Evolutionary conservation across 2,888 invertebrate species (phyloP).

Genomic region (Esperia sulphurella): DNA sequence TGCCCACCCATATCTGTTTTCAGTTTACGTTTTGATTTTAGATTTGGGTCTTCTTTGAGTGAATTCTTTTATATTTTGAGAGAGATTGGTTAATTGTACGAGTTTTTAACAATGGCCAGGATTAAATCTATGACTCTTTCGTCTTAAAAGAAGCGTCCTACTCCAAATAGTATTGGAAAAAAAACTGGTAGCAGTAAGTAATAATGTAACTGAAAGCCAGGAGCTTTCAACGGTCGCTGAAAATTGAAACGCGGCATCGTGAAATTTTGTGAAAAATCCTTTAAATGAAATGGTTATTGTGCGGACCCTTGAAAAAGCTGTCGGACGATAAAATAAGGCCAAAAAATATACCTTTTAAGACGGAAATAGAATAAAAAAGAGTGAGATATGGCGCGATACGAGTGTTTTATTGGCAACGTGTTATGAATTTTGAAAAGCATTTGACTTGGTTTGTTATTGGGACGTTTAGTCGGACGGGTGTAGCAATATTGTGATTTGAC

Average conservation of each 20-base stretch:
- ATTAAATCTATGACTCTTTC: too few relatives aligned
- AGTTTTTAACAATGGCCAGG: too few relatives aligned
- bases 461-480: conserved; percentile 9
- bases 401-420: conserved; percentile 27
- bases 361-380: conserved; percentile 15
- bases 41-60: too few relatives aligned
- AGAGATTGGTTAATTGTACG: too few relatives aligned
- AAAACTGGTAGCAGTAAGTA: too few relatives aligned
- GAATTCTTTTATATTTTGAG: too few relatives aligned
- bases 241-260: background rate
- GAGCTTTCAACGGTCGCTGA: too few relatives aligned
- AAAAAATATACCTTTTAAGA: conserved; percentile 11
- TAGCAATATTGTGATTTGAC: background rate
- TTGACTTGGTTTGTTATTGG: conserved; percentile 9
- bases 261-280: background rate
- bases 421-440: conserved; percentile 19
- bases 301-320: background rate
- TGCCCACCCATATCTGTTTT: too few relatives aligned
- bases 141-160: too few relatives aligned
- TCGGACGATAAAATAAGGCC: conserved; percentile 6
- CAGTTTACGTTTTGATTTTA: too few relatives aligned
- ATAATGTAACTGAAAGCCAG: too few relatives aligned
- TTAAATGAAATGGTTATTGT: background rate
- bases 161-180: too few relatives aligned
- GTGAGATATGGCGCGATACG: conserved; percentile 30